Percentiles rank a stretch among this genome's conserved stretches.
Evolutionary conservation across 2,888 invertebrate species (phyloP).

Genomic region (Phanerotoma sp.): DNA sequence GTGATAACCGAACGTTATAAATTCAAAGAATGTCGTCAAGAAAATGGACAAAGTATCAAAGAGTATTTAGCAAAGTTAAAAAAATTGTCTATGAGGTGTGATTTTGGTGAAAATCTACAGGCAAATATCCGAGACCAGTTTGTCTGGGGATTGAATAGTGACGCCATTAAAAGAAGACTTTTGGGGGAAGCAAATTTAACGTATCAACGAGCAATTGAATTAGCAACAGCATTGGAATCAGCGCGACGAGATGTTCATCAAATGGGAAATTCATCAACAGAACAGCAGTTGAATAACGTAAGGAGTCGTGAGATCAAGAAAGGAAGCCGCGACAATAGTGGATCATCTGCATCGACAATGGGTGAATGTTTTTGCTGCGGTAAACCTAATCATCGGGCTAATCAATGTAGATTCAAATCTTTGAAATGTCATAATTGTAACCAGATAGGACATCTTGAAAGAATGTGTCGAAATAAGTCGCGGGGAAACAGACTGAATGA

Average conservation of each 20-base stretch:
- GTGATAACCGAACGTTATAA: slow-evolving; percentile 16
- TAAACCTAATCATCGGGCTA: too few relatives aligned
- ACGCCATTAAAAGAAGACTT: slow-evolving; percentile 9
- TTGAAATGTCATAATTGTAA: too few relatives aligned
- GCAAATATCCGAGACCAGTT: slow-evolving; percentile 13
- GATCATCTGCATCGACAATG: too few relatives aligned
- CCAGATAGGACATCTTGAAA: too few relatives aligned
- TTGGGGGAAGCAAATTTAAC: slow-evolving; percentile 14
- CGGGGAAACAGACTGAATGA: too few relatives aligned
- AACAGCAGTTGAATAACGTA: not conserved
- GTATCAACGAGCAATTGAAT: slow-evolving; percentile 4
- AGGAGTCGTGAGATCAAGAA: too few relatives aligned
- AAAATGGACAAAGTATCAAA: slow-evolving; percentile 1
- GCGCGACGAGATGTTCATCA: not conserved
- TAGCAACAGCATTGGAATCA: not conserved
- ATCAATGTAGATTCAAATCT: too few relatives aligned
- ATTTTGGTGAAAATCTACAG: slow-evolving; percentile 10
- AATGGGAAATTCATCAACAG: not conserved
- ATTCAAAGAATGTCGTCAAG: slow-evolving; percentile 17
- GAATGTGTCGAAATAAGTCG: too few relatives aligned
- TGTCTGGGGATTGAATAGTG: slow-evolving; percentile 14
- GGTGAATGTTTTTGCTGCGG: too few relatives aligned
- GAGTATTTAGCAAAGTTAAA: slow-evolving; percentile 14
- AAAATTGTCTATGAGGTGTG: slow-evolving; percentile 16
- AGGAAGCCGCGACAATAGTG: too few relatives aligned